phyloP scores from a whole-genome alignment of 2,888 invertebrate species.

The Andricus curvator region DNA sequence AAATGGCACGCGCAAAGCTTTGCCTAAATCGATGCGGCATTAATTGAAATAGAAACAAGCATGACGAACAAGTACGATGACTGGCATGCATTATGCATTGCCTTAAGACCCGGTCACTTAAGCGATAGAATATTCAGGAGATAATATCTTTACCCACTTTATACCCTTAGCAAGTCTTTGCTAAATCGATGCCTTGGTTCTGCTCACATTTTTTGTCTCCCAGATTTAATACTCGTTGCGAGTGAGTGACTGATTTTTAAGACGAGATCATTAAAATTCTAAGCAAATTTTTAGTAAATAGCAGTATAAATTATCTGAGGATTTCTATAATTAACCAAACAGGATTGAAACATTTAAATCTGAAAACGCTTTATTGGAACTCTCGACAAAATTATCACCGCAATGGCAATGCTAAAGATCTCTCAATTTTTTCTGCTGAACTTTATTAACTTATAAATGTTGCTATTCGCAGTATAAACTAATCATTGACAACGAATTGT shows the following conservation, averaged over 20 bases:
- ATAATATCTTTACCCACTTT: slow-evolving; percentile 15
- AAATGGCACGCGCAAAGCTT: not conserved
- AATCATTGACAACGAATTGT: too few species aligned
- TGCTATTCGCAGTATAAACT: too few species aligned
- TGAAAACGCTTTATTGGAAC: too few species aligned
- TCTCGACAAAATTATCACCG: too few species aligned
- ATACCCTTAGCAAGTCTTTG: not conserved
- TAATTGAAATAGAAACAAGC: slow-evolving; percentile 39
- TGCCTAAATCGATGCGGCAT: not conserved
- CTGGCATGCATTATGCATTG: slow-evolving; percentile 22
- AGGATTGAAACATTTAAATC: too few species aligned
- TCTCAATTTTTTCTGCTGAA: too few species aligned
- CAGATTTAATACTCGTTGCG: not conserved
- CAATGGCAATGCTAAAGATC: too few species aligned
- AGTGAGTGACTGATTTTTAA: not conserved
- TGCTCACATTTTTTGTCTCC: not conserved
- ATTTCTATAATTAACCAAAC: too few species aligned
- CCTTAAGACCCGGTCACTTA: slow-evolving; percentile 32
- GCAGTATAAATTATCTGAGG: too few species aligned
- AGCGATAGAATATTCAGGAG: slow-evolving; percentile 19
- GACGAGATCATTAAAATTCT: not conserved
- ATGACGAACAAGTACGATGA: not conserved
- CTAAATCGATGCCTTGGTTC: not conserved
- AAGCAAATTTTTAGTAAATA: too few species aligned
- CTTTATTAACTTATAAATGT: too few species aligned